Percentiles rank a stretch among this genome's conserved stretches.
These are phyloP conservation scores for Corythornis leucogaster DNA, from an alignment of 2,797 vertebrate species.

Conservation along the genomic window DNA sequence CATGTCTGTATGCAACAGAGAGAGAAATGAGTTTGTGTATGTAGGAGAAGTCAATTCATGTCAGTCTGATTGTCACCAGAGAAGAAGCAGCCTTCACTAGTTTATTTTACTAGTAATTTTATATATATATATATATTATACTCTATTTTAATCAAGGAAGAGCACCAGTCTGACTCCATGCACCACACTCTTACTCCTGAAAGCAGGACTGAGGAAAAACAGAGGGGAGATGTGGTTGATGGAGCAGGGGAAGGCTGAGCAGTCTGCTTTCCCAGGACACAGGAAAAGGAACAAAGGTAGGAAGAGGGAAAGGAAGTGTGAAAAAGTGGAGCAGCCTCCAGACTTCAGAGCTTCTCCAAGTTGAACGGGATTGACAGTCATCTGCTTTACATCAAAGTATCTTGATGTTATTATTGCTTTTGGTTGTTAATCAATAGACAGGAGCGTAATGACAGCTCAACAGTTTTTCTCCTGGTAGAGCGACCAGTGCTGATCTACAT, in stretches of 20 bases:
- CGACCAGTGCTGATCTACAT: background rate
- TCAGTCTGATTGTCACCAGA: background rate
- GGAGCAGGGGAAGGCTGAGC: background rate
- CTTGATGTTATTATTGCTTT: background rate
- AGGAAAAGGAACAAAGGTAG: background rate
- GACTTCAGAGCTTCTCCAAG: background rate
- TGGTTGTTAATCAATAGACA: background rate
- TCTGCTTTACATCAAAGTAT: background rate
- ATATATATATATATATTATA: background rate
- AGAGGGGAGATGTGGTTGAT: background rate
- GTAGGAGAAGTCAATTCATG: background rate
- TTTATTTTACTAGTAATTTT: background rate
- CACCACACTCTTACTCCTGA: rapidly evolving
- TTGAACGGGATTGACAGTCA: background rate
- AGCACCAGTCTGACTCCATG: background rate
- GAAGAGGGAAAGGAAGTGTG: background rate
- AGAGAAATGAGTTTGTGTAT: background rate
- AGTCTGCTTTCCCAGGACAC: background rate
- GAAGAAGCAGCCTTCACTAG: background rate
- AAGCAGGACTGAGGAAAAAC: background rate
- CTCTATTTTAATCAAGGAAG: background rate
- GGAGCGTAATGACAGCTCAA: background rate
- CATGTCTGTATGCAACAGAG: background rate
- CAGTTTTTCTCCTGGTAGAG: background rate
- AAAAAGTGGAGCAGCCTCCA: background rate